Evolutionary conservation across 2,888 invertebrate genomes (phyloP).

Genomic region (Boloria euphrosyne): DNA sequence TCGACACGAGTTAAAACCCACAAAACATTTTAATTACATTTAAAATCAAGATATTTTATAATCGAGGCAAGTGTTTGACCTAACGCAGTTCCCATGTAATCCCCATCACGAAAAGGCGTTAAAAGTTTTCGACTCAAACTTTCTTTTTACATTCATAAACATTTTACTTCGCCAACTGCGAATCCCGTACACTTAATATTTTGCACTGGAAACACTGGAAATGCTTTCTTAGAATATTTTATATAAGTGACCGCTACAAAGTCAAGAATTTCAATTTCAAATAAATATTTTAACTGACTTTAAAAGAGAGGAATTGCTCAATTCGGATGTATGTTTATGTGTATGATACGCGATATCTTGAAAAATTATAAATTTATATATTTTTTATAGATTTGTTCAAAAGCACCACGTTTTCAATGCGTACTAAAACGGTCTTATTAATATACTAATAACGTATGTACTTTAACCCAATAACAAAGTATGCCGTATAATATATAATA

Average conservation of each 20-base stretch:
- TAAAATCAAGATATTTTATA: neutral
- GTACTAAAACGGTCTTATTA: too few species aligned
- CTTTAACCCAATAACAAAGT: too few species aligned
- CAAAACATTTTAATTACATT: neutral
- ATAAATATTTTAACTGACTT: neutral
- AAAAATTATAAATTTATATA: too few species aligned
- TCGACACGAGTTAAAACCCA: neutral
- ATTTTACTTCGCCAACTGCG: constrained; percentile 65
- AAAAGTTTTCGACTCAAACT: constrained; percentile 66
- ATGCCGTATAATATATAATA: neutral
- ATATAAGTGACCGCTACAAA: constrained; percentile 12
- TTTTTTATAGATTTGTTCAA: too few species aligned
- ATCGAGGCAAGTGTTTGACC: constrained; percentile 51
- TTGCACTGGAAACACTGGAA: constrained; percentile 53
- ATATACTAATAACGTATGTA: too few species aligned
- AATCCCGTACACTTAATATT: constrained; percentile 59
- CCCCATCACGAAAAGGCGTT: constrained; percentile 62
- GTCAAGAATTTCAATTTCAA: constrained; percentile 10
- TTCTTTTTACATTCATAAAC: constrained; percentile 74
- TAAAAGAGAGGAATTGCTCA: too few species aligned
- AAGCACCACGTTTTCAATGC: too few species aligned
- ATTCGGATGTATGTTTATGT: too few species aligned
- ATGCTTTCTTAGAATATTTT: constrained; percentile 22
- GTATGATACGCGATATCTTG: too few species aligned
- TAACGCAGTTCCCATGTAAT: constrained; percentile 77